Base-by-base conservation (phyloP, 2,797 vertebrate genomes). In the Phataginus tricuspis region DNA sequence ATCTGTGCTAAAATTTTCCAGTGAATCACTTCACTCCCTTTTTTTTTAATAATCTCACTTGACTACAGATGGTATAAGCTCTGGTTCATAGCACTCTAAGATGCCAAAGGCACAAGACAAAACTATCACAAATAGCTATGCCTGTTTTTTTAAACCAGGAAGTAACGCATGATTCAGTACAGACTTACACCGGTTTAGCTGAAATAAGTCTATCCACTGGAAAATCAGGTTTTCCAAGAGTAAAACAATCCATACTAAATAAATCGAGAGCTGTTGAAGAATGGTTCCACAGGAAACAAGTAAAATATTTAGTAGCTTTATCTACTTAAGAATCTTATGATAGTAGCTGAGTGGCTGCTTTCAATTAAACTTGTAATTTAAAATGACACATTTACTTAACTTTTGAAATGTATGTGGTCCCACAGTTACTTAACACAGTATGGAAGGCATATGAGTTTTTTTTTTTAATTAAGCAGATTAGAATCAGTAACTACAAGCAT, bases 31-130 rank as follows among this genome's bases (percentile, higher is more conserved):
- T 87, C 34, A 29, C 53, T 5, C 19, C 42, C 75, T 37, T 19
- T 4, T 23, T 93, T 89, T 85, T 42, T 34, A 77, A 97, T 75
- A 94, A 92, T 89, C 94, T 86, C 87, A 84, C 25, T 96, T 66
- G 69, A 94, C 93, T 93, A 96, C 91, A 97, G 91, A 95, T 57
- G 95, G 94, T 92, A 79, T 4, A 94, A 45, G 97, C 92, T 95
- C 83, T 7, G 34, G 86, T 53, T 95, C 94, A 93, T 71, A 96
- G 82, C 31, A 88, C 63, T 14, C 63, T 14, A 64, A 83, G 64
- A 80, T 85, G 95, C 69, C 94, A 97, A 96, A 97, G 75, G 66
- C 79, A 2, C 34, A 97, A 94, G 75, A 77, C 95, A 97, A 86
- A 96, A 94, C 89, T 63, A 84, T 64, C 75, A 89, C 91, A 91